These are phyloP conservation scores for Zaprionus kolodkinae DNA, from an alignment of 1,140 invertebrate genomes.

Conservation along the genomic window DNA sequence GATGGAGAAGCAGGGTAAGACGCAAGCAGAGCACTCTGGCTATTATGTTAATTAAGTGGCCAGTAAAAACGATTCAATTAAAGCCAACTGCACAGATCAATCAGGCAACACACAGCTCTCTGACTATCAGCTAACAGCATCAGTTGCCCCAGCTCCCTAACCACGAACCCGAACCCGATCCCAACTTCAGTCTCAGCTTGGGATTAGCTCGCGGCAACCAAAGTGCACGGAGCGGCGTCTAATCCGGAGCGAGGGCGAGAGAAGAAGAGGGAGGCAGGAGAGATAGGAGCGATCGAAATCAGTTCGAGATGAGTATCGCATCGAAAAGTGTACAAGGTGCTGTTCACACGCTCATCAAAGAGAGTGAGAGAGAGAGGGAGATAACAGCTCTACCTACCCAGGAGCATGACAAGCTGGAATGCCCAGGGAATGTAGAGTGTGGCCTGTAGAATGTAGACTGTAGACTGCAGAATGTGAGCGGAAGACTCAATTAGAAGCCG, in stretches of 20 bases:
- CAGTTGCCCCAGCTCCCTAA: background rate
- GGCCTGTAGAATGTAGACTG: slow-evolving; percentile 25
- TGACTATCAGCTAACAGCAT: background rate
- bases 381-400: slow-evolving; percentile 37
- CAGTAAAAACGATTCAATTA: slow-evolving; percentile 71
- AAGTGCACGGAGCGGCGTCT: slow-evolving; percentile 41
- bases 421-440: slow-evolving; percentile 30
- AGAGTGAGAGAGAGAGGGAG: slow-evolving; percentile 32
- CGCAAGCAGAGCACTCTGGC: slow-evolving; percentile 23
- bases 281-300: background rate
- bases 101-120: slow-evolving; percentile 35
- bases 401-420: slow-evolving; percentile 75
- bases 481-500: slow-evolving; percentile 80
- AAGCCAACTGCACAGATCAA: slow-evolving; percentile 71
- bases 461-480: slow-evolving; percentile 38
- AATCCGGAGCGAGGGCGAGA: slow-evolving; percentile 25
- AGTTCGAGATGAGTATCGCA: slow-evolving; percentile 68
- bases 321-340: slow-evolving; percentile 67
- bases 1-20: background rate
- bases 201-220: slow-evolving; percentile 29
- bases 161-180: background rate
- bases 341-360: slow-evolving; percentile 77
- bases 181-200: background rate
- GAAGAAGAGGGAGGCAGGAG: too few species aligned
- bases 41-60: slow-evolving; percentile 70